Evolutionary conservation across 2,888 invertebrate species (phyloP).

Genomic region (Chrysolina oricalcia): DNA sequence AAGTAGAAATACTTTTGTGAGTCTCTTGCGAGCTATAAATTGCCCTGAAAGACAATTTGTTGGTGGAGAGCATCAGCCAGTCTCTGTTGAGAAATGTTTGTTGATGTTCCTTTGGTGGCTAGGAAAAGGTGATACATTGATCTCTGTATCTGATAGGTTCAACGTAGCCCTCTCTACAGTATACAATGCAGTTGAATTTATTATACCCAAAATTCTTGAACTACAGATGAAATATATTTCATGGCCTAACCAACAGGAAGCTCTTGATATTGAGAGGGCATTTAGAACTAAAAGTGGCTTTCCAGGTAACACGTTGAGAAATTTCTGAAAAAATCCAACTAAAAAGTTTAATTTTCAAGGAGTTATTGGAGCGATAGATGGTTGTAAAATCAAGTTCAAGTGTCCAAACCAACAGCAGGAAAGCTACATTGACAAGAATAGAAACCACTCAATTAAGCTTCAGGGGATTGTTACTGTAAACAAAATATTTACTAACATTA

Average conservation of each 20-base stretch:
- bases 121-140: slow-evolving; percentile 38
- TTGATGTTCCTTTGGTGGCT: slow-evolving; percentile 45
- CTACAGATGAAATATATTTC: slow-evolving; percentile 32
- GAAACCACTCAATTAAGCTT: background rate
- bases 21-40: slow-evolving; percentile 8
- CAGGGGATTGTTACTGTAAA: no score
- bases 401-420: background rate
- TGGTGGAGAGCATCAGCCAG: slow-evolving; percentile 25
- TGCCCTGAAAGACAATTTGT: slow-evolving; percentile 23
- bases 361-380: slow-evolving; percentile 24
- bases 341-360: background rate
- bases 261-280: background rate
- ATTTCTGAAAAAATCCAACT: no score
- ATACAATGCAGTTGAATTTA: slow-evolving; percentile 18
- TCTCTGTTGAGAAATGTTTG: slow-evolving; percentile 21
- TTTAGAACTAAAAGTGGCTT: slow-evolving; percentile 1
- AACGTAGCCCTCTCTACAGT: slow-evolving; percentile 38
- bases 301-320: background rate
- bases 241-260: slow-evolving; percentile 33
- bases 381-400: slow-evolving; percentile 33
- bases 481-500: no score
- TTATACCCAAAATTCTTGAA: slow-evolving; percentile 17
- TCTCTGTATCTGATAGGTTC: slow-evolving; percentile 41
- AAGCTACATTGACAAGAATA: slow-evolving; percentile 26
- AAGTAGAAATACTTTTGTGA: slow-evolving; percentile 19